A percentile compares a stretch with the other conserved stretches of the same genome.
Evolutionary conservation across 2,113 vertebrate species (phyloP).

Genomic region (Lasiurus cinereus): DNA sequence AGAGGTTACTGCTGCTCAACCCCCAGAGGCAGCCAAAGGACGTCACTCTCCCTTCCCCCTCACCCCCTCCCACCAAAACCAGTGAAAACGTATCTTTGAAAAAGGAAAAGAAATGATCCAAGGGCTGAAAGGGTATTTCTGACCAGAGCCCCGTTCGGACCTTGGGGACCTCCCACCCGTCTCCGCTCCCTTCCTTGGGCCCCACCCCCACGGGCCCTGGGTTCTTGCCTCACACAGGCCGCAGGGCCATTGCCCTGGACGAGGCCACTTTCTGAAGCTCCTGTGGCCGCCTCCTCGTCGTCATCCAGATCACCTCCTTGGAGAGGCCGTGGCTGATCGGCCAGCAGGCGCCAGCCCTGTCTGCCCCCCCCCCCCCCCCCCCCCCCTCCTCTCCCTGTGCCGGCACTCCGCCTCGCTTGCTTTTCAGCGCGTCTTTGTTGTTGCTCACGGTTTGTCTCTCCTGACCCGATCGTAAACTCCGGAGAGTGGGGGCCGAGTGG

Average conservation of each 20-base stretch:
- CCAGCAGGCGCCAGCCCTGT: not conserved
- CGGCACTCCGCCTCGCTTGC: not conserved
- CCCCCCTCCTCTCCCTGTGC: not conserved
- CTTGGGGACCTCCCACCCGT: not conserved
- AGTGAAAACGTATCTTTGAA: too few relatives aligned
- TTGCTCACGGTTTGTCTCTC: not conserved
- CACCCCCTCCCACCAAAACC: too few relatives aligned
- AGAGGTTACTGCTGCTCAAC: too few relatives aligned
- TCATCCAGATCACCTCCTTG: not conserved
- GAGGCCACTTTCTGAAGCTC: not conserved
- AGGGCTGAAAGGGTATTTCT: too few relatives aligned
- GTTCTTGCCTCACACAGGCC: not conserved
- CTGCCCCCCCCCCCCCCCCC: not conserved
- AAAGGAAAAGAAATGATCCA: too few relatives aligned
- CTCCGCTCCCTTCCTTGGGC: not conserved
- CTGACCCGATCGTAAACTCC: accelerated
- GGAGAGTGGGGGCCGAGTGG: not conserved
- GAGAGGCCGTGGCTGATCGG: not conserved
- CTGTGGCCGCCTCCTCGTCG: not conserved
- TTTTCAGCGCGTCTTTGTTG: not conserved
- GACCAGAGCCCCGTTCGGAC: too few relatives aligned
- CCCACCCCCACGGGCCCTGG: not conserved
- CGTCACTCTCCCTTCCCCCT: too few relatives aligned
- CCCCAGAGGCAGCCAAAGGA: too few relatives aligned
- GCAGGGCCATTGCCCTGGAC: not conserved